Evolutionary conservation across 2,888 invertebrate genomes (phyloP), one percentile per base, ranked within the genome.

Genomic region (Xanthorhoe spadicearia): DNA sequence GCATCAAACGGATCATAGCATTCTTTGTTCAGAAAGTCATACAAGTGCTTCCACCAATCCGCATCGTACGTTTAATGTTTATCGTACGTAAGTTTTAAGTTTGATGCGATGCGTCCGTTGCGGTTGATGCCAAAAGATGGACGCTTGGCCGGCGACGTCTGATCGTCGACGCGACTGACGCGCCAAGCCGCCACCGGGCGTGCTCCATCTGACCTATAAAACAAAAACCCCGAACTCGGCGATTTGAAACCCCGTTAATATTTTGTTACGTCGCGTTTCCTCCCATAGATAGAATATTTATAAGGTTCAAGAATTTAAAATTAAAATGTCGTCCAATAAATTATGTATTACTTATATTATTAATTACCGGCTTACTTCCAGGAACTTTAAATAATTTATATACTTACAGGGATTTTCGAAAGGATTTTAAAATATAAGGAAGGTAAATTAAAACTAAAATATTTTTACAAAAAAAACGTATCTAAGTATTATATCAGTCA

Each of bases 221-320:
- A 88, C 81, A 77, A 75, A 74, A 23, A 77, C 35, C 53, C 15
- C 32, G 53, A 53, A 54, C 62, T 73, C 74, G 73, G 69, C 72
- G 74, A 77, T 78, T 80, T 79, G 74, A 77, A 78, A 75, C 72
- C 77, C 79, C 78, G 83, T 84, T 85, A 87, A 89, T 85, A 88
- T 89, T 87, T 87, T 82, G 84, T 82, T 77, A 69, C 70, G 60
- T 80, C n/a, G n/a, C n/a, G n/a, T 82, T 83, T 76, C 5, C 79
- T 74, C 52, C 61, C 63, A 53, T 56, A 67, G 64, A 86, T 89
- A 78, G 80, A 92, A 91, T 90, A 92, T 92, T 92, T 89, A 92
- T 88, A 81, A 79, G 78, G 74, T 72, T 81, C 83, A 83, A 84
- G 63, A 82, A 82, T 80, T 80, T 77, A 80, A 88, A 89, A 90